These are phyloP conservation scores for Zaprionus bogoriensis DNA, from an alignment of 2,888 invertebrate genomes.

Conservation along the genomic window DNA sequence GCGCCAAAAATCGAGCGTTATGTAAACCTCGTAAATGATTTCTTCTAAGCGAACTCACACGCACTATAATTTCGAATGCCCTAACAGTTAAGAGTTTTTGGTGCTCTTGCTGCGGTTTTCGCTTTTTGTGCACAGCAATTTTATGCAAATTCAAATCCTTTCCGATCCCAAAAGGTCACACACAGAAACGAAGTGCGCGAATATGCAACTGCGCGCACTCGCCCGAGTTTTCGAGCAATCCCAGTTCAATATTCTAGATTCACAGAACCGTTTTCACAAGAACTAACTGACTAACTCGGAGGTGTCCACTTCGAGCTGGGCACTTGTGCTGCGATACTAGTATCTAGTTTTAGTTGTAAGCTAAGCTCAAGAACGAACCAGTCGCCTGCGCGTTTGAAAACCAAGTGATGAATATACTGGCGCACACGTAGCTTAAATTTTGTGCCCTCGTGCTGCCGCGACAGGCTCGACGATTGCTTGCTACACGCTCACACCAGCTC, in stretches of 20 bases:
- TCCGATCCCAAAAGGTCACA: slow-evolving; percentile 22
- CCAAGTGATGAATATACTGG: slow-evolving; percentile 80
- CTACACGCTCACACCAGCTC: slow-evolving; percentile 51
- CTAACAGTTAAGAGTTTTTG: not conserved
- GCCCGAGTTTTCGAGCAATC: not conserved
- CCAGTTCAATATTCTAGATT: not conserved
- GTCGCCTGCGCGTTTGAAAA: slow-evolving; percentile 78
- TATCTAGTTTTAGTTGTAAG: not conserved
- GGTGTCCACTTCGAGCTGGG: not conserved
- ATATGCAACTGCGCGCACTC: not conserved
- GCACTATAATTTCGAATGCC: not conserved
- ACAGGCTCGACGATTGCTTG: slow-evolving; percentile 47
- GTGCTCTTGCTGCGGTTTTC: not conserved
- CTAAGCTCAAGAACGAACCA: slow-evolving; percentile 61
- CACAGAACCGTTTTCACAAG: too few relatives aligned
- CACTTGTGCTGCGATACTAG: not conserved
- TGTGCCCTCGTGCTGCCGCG: slow-evolving; percentile 45
- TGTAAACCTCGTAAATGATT: slow-evolving; percentile 23
- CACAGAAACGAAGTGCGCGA: too few relatives aligned
- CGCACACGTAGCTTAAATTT: slow-evolving; percentile 81
- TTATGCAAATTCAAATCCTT: slow-evolving; percentile 44
- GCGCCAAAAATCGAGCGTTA: slow-evolving; percentile 40
- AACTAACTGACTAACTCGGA: too few relatives aligned
- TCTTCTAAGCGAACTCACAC: not conserved
- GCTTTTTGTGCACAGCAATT: slow-evolving; percentile 20